Conservation (phyloP, 2,113 vertebrate genomes). For the Condylura cristata region DNA sequence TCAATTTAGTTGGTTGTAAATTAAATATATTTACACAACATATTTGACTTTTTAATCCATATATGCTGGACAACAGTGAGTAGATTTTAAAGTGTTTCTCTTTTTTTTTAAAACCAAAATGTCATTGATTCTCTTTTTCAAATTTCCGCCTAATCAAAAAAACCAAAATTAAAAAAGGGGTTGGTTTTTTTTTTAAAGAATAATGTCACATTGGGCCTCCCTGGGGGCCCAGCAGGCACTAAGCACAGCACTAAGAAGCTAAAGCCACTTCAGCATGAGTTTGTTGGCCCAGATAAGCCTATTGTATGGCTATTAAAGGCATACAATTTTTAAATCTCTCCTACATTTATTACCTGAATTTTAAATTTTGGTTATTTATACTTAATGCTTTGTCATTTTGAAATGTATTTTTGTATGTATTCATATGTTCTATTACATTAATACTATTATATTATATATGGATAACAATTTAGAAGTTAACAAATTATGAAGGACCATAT, state of each 20-base stretch:
- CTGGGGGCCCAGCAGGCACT: no score
- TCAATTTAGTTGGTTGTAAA: background rate
- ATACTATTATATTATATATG: background rate
- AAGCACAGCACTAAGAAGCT: no score
- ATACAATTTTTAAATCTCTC: conserved; percentile 3
- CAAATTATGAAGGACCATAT: background rate
- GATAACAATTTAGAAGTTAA: background rate
- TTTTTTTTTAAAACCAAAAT: background rate
- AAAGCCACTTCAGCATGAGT: no score
- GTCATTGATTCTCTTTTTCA: background rate
- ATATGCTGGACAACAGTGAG: background rate
- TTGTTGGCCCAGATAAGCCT: conserved; percentile 78
- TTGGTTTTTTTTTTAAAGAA: no score
- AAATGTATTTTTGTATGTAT: background rate
- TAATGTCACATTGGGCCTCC: no score
- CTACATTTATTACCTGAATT: background rate
- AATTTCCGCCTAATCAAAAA: background rate
- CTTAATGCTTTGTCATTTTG: background rate
- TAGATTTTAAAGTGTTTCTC: background rate
- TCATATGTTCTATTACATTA: background rate
- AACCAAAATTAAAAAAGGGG: no score
- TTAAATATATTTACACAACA: background rate
- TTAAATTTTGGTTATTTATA: background rate
- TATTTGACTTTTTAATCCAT: background rate
- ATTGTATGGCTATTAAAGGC: conserved; percentile 78